phyloP scores from a whole-genome alignment of 2,888 invertebrate species.

The Lapara coniferarum region DNA sequence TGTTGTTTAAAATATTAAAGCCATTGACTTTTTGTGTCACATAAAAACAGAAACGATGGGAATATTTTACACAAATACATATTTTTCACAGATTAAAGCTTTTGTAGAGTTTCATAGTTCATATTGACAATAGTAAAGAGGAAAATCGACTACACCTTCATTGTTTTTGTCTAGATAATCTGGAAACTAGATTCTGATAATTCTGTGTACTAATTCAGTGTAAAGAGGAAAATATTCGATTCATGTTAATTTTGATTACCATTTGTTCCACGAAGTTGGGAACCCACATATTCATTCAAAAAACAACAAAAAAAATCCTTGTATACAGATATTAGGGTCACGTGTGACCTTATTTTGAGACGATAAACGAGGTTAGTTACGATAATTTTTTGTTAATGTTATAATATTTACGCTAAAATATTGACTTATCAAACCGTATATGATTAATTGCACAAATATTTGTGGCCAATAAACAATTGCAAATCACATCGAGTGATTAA shows the following conservation, averaged over 20 bases:
- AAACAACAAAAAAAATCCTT: no score
- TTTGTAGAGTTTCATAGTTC: no score
- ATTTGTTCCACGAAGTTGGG: no score
- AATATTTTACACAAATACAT: no score
- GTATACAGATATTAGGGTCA: no score
- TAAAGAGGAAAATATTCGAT: neutral
- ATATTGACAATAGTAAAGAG: neutral
- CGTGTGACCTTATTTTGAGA: no score
- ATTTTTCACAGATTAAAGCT: no score
- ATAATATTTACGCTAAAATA: neutral
- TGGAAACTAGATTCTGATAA: conserved; percentile 5
- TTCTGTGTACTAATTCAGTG: conserved; percentile 7
- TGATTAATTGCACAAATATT: neutral
- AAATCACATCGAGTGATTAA: no score
- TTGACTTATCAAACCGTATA: neutral
- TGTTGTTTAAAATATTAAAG: no score
- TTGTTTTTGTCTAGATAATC: neutral
- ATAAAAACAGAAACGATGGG: no score
- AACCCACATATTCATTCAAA: no score
- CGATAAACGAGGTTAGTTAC: neutral
- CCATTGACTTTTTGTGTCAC: no score
- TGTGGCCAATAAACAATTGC: neutral
- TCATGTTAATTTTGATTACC: conserved; percentile 1
- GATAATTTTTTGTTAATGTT: neutral
- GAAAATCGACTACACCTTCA: conserved; percentile 9